Evolutionary conservation across 2,888 invertebrate species (phyloP).

Genomic region (Reticulitermes lucifugus): DNA sequence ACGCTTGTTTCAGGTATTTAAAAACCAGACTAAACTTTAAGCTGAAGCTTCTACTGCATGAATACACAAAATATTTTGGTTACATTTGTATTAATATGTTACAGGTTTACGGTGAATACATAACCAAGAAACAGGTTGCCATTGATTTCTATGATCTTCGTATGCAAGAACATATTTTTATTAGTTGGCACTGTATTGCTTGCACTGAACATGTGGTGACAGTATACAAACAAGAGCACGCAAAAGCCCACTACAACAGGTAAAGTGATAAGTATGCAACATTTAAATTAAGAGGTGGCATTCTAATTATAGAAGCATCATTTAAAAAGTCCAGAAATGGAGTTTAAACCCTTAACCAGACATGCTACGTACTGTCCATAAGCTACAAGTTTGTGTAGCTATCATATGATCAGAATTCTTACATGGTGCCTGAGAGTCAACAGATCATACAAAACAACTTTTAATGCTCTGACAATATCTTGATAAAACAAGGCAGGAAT

Average conservation of each 20-base stretch:
- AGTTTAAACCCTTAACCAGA: too few species aligned
- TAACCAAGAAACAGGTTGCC: constrained; percentile 75
- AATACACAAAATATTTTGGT: neutral
- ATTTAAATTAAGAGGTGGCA: too few species aligned
- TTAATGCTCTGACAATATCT: too few species aligned
- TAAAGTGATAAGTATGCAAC: constrained; percentile 47
- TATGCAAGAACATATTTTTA: constrained; percentile 67
- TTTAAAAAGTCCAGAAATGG: too few species aligned
- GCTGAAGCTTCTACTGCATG: too few species aligned
- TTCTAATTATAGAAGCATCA: too few species aligned
- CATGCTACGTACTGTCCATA: too few species aligned
- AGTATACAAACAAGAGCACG: constrained; percentile 63
- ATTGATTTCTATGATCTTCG: constrained; percentile 77
- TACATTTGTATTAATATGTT: constrained; percentile 54
- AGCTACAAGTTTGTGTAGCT: too few species aligned
- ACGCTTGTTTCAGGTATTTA: constrained; percentile 51
- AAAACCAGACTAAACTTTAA: neutral
- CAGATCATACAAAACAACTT: too few species aligned
- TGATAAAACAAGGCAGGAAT: too few species aligned
- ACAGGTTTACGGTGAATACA: constrained; percentile 64
- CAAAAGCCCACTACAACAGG: constrained; percentile 63
- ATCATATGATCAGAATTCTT: too few species aligned
- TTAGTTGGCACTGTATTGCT: constrained; percentile 66
- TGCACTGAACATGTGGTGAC: constrained; percentile 65
- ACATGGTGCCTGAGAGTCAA: too few species aligned